Evolutionary conservation across 1,140 invertebrate species (phyloP).

Genomic region (Andrena cerasifolii): DNA sequence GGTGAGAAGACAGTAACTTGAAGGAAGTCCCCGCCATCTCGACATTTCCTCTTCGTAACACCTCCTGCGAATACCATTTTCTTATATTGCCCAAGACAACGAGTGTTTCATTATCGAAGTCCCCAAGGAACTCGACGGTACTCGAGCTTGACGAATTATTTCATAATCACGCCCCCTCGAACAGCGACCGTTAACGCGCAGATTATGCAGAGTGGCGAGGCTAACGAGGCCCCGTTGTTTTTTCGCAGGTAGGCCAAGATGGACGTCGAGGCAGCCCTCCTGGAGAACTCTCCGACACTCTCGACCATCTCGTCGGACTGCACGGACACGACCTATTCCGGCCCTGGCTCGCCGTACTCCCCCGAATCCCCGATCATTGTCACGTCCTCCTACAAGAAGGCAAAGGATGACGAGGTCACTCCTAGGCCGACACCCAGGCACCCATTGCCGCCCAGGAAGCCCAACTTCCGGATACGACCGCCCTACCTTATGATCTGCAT

Average conservation of each 20-base stretch:
- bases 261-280: conserved; percentile 77
- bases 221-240: neutral
- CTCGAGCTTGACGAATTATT: neutral
- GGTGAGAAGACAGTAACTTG: no score
- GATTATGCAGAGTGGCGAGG: neutral
- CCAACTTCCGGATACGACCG: conserved; percentile 79
- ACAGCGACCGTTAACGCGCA: neutral
- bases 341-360: conserved; percentile 66
- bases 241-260: conserved; percentile 63
- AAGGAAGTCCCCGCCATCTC: no score
- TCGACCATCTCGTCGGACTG: conserved; percentile 77
- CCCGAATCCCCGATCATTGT: conserved; percentile 67
- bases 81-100: no score
- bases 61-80: no score
- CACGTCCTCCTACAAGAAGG: conserved; percentile 72
- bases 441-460: conserved; percentile 70
- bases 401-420: conserved; percentile 68
- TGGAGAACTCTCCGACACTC: conserved; percentile 77
- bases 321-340: conserved; percentile 73
- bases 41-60: no score
- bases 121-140: neutral
- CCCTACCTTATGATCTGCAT: conserved; percentile 81
- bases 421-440: conserved; percentile 71
- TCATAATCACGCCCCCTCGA: neutral
- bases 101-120: neutral